Percentiles rank a stretch among this genome's conserved stretches.
phyloP scores from a whole-genome alignment of 1,140 invertebrate genomes.

The Drosophila gunungcola region DNA sequence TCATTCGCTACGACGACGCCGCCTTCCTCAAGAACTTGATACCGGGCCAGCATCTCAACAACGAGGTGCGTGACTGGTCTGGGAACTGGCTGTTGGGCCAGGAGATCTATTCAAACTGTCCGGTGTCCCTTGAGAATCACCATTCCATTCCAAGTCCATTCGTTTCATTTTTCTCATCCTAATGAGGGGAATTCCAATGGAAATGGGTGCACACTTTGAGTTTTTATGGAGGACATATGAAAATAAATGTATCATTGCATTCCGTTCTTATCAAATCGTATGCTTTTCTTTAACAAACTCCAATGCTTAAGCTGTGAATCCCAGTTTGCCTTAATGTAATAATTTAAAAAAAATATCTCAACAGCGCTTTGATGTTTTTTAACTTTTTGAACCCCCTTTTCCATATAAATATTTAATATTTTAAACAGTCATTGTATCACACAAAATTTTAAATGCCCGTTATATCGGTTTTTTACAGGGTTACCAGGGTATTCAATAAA shows the following conservation, averaged over 20 bases:
- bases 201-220: not conserved
- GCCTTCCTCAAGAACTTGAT: constrained; percentile 86
- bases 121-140: not conserved
- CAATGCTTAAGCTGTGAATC: too few relatives aligned
- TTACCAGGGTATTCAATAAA: too few relatives aligned
- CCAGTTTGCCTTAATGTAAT: too few relatives aligned
- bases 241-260: constrained; percentile 3
- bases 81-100: not conserved
- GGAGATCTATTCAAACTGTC: not conserved
- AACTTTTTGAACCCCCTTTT: too few relatives aligned
- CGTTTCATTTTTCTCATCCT: constrained; percentile 50
- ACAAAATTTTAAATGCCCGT: too few relatives aligned
- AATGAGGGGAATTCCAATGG: not conserved
- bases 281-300: too few relatives aligned
- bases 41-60: constrained; percentile 86
- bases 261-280: not conserved
- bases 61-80: constrained; percentile 78
- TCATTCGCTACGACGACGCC: constrained; percentile 84
- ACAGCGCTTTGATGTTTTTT: too few relatives aligned
- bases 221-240: not conserved
- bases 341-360: too few relatives aligned
- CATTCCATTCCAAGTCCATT: constrained; percentile 3
- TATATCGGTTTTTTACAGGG: too few relatives aligned
- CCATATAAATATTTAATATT: too few relatives aligned
- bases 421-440: too few relatives aligned